Evolutionary conservation across 1,140 invertebrate genomes (phyloP).

Genomic region (Hycleus cichorii): DNA sequence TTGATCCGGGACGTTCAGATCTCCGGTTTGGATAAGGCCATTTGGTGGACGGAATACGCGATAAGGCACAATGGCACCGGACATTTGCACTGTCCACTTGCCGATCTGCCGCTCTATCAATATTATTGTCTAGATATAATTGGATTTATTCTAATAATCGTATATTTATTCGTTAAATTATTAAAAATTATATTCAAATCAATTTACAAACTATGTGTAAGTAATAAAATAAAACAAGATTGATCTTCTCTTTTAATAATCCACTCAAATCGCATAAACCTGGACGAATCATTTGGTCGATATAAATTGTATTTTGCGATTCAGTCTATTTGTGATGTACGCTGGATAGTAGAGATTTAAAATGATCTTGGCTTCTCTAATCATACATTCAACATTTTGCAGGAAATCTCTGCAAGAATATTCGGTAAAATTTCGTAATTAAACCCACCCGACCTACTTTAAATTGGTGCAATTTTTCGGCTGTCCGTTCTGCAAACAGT

Average conservation of each 20-base stretch:
- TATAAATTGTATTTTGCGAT: slow-evolving; percentile 30
- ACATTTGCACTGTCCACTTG: slow-evolving; percentile 35
- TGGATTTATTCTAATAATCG: not conserved
- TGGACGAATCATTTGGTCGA: slow-evolving; percentile 23
- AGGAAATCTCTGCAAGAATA: slow-evolving; percentile 26
- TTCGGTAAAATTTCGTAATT: not conserved
- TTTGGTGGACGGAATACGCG: slow-evolving; percentile 49
- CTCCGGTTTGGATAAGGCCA: slow-evolving; percentile 39
- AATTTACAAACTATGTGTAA: slow-evolving; percentile 3
- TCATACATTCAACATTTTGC: slow-evolving; percentile 27
- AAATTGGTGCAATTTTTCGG: slow-evolving; percentile 28
- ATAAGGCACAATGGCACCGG: slow-evolving; percentile 41
- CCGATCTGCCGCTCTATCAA: slow-evolving; percentile 41
- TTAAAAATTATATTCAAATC: not conserved
- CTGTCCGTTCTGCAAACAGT: slow-evolving; percentile 24
- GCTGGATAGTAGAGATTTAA: slow-evolving; percentile 31
- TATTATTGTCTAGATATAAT: slow-evolving; percentile 45
- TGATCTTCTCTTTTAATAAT: not conserved
- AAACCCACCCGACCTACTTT: slow-evolving; percentile 14
- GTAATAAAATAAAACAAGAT: slow-evolving; percentile 6
- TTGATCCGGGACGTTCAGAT: slow-evolving; percentile 36
- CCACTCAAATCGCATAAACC: not conserved
- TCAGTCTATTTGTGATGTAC: slow-evolving; percentile 29
- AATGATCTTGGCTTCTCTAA: slow-evolving; percentile 28
- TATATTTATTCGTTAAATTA: not conserved